phyloP scores from a whole-genome alignment of 2,797 vertebrate species.

The Crocidura indochinensis region DNA sequence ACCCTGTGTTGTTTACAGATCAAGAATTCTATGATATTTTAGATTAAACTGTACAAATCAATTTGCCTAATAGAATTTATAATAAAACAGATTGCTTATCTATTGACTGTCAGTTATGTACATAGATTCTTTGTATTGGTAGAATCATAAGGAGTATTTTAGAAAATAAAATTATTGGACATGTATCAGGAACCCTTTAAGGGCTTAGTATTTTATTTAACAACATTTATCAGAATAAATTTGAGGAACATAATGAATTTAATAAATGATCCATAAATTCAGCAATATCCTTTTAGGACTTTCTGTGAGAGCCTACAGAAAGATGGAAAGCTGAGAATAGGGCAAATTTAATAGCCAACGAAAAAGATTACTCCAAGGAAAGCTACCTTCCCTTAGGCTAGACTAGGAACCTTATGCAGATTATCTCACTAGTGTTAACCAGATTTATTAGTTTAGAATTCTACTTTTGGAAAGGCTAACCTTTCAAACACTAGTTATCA shows the following conservation, averaged over 20 bases:
- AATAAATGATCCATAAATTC: neutral
- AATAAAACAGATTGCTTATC: neutral
- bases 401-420: neutral
- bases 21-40: neutral
- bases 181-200: neutral
- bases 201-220: neutral
- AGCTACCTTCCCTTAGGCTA: neutral
- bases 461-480: neutral
- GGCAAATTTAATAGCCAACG: neutral
- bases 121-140: neutral
- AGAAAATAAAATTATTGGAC: neutral
- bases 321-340: neutral
- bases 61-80: no score
- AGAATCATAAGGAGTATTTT: neutral
- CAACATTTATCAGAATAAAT: neutral
- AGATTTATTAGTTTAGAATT: neutral
- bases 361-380: neutral
- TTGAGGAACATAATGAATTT: neutral
- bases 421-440: neutral
- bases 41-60: constrained; percentile 14
- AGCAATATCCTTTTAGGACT: neutral
- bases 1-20: neutral
- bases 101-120: neutral
- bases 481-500: neutral
- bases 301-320: neutral